Evolutionary conservation across 2,888 invertebrate species (phyloP).

Genomic region (Branchipolynoe longqiensis): DNA sequence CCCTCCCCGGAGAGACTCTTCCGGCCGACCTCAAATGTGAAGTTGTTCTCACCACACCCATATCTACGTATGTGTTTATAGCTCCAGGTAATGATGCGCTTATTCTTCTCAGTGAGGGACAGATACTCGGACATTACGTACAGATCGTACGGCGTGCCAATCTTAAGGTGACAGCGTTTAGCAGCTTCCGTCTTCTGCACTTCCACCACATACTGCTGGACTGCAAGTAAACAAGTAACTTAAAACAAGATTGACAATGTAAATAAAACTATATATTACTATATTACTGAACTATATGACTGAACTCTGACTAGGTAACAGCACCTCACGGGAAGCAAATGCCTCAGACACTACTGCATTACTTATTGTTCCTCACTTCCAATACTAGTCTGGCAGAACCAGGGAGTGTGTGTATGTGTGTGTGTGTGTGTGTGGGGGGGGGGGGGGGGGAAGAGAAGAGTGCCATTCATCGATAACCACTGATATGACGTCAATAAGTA

Average conservation of each 20-base stretch:
- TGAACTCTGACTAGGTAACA: too few relatives aligned
- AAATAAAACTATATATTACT: too few relatives aligned
- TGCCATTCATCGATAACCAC: too few relatives aligned
- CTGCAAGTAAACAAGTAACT: too few relatives aligned
- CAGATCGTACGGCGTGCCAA: conserved; percentile 19
- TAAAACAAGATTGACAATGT: too few relatives aligned
- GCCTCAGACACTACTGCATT: too few relatives aligned
- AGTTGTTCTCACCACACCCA: conserved; percentile 45
- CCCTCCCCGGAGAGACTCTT: conserved; percentile 44
- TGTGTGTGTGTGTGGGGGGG: not conserved
- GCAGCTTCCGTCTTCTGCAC: conserved; percentile 46
- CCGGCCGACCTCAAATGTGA: conserved; percentile 45
- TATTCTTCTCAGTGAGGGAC: not conserved
- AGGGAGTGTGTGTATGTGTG: not conserved
- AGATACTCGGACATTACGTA: conserved; percentile 12
- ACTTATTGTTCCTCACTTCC: too few relatives aligned
- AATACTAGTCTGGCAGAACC: too few relatives aligned
- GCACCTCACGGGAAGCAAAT: too few relatives aligned
- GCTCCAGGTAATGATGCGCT: conserved; percentile 15
- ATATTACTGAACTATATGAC: too few relatives aligned
- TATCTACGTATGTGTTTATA: conserved; percentile 49
- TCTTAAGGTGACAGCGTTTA: conserved; percentile 23
- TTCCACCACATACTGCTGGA: not conserved
- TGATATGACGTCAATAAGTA: too few relatives aligned
- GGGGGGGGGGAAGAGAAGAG: not conserved